Base-by-base conservation (phyloP, 2,888 invertebrate species). In the Hecatera dysodea region DNA sequence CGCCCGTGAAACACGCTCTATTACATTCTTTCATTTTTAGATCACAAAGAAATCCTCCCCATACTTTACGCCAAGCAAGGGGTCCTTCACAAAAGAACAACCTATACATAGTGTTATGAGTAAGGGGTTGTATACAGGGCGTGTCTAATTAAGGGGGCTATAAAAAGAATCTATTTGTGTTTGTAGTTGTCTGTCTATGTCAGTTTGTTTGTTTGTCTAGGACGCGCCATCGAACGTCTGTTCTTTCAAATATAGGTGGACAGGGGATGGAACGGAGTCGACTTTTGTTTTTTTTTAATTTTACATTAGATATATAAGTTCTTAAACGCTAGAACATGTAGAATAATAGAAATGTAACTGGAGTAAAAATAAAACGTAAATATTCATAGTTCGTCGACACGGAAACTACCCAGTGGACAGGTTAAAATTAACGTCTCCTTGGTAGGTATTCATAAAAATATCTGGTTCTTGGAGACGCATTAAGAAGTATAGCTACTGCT, bases 151-250 rank as follows among this genome's bases (percentile, higher is more conserved):
- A 80, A 70, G 69, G 57, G 46, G 48, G 65, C 76, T 81, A 79
- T 80, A 83, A 86, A 86, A 82, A 83, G 80, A 75, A 80, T 81
- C 75, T 83, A 80, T 85, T 81, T 86, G 75, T 75, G 79, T 77
- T 61, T 74, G 79, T 77, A 71, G 83, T 76, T 82, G 84, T 80
- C 71, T 80, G 85, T 86, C 83, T 73, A 56, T 81, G 88, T 86
- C 84, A 77, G 87, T 87, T 80, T 88, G 87, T 88, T 88, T 89
- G 87, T 88, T 80, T 86, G 82, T 76, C 78, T 86, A 85, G 84
- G 83, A 81, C 81, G 78, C 71, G 83, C 82, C 80, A 60, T 66
- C 60, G 57, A 71, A 71, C 75, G 81, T 74, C 69, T 79, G 64
- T 69, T 74, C 63, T 70, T 78, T 71, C 62, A 56, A 75, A 81